phyloP scores from a whole-genome alignment of 2,113 vertebrate genomes.

The Calidris pygmaea region DNA sequence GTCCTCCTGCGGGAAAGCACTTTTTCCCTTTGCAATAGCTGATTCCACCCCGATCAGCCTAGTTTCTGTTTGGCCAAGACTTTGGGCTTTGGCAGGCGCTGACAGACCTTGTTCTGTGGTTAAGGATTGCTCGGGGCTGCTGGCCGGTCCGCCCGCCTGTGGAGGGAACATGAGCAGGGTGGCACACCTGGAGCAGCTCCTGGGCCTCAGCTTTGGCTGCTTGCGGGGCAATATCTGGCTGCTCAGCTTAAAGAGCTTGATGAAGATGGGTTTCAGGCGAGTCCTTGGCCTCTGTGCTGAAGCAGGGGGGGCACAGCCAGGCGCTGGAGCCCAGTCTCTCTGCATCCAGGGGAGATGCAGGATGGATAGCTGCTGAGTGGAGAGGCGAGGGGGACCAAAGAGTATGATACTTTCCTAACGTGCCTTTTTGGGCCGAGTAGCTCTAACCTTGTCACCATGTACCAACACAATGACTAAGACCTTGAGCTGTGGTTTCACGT shows the following conservation, averaged over 20 bases:
- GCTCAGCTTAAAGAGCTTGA: neutral
- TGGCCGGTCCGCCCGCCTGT: fast-evolving
- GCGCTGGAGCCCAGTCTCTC: neutral
- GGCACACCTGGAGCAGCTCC: fast-evolving
- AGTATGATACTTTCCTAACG: neutral
- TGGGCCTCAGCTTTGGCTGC: neutral
- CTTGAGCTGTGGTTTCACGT: neutral
- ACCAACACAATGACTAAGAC: neutral
- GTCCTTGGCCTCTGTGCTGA: neutral
- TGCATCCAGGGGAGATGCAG: neutral
- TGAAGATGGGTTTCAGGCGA: neutral
- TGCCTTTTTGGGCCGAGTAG: neutral
- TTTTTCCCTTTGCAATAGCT: neutral
- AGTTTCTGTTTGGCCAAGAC: neutral
- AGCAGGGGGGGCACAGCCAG: neutral
- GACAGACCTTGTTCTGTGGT: neutral
- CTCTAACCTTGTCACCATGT: neutral
- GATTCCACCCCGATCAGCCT: neutral
- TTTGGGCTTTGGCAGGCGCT: neutral
- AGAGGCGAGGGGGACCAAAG: neutral
- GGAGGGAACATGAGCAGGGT: neutral
- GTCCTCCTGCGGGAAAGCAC: neutral
- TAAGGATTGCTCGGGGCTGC: neutral
- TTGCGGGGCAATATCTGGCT: neutral
- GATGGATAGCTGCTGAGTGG: neutral